Evolutionary conservation across 2,113 vertebrate genomes (phyloP), one percentile per base, ranked within the genome.

Genomic region (Vireo altiloquus): DNA sequence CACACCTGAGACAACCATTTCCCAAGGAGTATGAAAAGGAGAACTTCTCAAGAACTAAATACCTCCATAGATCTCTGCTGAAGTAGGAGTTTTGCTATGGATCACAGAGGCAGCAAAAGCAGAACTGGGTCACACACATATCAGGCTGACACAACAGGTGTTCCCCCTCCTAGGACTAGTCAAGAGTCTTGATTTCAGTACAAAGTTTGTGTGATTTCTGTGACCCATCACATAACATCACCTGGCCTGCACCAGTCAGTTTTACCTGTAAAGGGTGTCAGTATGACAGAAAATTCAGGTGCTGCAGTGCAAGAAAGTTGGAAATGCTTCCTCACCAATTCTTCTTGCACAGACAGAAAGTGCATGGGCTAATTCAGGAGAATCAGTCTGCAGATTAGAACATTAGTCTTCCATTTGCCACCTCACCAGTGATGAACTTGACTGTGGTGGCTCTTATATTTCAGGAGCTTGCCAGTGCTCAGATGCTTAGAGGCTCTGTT

Each of bases 201-300:
- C 66, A 70, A 87, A 80, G n/a, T n/a, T n/a, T n/a, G n/a, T n/a
- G n/a, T n/a, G 19, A 31, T 47, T 95, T 23, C 16, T 61, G 27
- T 61, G 66, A 59, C 47, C 78, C 79, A 74, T 25, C 66, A 82
- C 49, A 52, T 28, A 63, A 74, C 7, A 25, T 30, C 70, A 76
- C 33, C 82, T 53, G 30, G 63, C 59, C 68, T 52, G 13, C 2
- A 6, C 60, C 83, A 44, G 39, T 40, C 85, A 71, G 59, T 47
- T 39, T 31, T 52, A 47, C 53, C 81, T 85, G 75, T 50, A 52
- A 63, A 93, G 65, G 81, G 80, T 79, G 49, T 30, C 1, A 6
- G 28, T 23, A 75, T 80, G 89, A 65, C 70, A 82, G 87, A 92
- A 95, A 88, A 82, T 37, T 83, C 91, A 90, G 87, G 71, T 92